Evolutionary conservation across 2,797 vertebrate genomes (phyloP).

Genomic region (Furcifer pardalis): DNA sequence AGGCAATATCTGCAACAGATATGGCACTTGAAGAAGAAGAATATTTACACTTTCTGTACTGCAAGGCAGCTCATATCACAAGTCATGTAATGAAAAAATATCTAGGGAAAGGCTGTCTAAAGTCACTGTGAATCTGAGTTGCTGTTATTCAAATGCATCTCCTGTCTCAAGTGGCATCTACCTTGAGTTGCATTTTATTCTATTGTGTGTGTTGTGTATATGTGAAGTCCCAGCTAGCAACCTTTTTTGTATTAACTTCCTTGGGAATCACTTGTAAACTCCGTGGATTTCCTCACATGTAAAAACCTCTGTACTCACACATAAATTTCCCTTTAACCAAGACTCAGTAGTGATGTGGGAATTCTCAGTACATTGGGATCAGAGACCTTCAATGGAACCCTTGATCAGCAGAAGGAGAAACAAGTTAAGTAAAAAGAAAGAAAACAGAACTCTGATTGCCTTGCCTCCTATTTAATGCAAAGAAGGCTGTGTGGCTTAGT

Average conservation of each 20-base stretch:
- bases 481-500: too few relatives aligned
- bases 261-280: background rate
- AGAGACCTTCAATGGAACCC: background rate
- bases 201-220: background rate
- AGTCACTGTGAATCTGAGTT: background rate
- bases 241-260: background rate
- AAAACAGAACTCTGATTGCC: too few relatives aligned
- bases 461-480: too few relatives aligned
- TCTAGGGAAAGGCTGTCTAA: background rate
- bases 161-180: background rate
- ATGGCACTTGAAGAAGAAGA: too few relatives aligned
- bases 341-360: background rate
- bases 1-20: too few relatives aligned
- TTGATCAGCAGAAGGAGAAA: background rate
- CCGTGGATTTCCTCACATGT: too few relatives aligned
- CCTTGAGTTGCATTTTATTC: background rate
- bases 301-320: background rate
- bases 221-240: background rate
- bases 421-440: background rate
- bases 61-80: background rate
- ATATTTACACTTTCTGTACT: background rate
- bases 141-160: background rate
- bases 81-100: background rate
- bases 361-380: background rate
- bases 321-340: background rate